phyloP scores from a whole-genome alignment of 1,140 invertebrate species.

The Melanaphis sacchari region DNA sequence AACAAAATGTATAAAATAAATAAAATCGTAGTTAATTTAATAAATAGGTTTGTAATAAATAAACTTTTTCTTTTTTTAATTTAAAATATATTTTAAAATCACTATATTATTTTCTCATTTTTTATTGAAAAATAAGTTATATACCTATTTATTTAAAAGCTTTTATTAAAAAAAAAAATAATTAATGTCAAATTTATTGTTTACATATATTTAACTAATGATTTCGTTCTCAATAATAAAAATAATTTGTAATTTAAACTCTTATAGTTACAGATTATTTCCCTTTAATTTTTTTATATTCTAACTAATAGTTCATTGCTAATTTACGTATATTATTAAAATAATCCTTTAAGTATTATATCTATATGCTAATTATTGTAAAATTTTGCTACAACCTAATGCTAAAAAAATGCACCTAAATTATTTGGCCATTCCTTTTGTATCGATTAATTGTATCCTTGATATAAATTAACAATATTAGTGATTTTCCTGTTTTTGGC shows the following conservation, averaged over 20 bases:
- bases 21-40: background rate
- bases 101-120: background rate
- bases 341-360: background rate
- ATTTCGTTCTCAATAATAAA: background rate
- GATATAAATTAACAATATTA: background rate
- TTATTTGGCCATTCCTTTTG: background rate
- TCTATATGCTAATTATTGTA: background rate
- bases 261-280: background rate
- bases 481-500: background rate
- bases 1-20: background rate
- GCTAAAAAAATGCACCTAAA: background rate
- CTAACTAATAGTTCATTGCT: background rate
- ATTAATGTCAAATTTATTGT: background rate
- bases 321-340: background rate
- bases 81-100: background rate
- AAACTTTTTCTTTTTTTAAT: background rate
- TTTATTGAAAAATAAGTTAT: background rate
- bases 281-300: background rate
- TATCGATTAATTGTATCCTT: background rate
- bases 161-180: background rate
- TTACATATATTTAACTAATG: background rate
- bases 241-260: background rate
- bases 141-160: background rate
- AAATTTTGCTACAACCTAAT: background rate
- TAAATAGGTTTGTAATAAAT: background rate